A percentile compares a stretch with the other conserved stretches of the same genome.
These are phyloP conservation scores for Drosophila anomelani DNA, from an alignment of 2,888 invertebrate genomes.

Conservation along the genomic window DNA sequence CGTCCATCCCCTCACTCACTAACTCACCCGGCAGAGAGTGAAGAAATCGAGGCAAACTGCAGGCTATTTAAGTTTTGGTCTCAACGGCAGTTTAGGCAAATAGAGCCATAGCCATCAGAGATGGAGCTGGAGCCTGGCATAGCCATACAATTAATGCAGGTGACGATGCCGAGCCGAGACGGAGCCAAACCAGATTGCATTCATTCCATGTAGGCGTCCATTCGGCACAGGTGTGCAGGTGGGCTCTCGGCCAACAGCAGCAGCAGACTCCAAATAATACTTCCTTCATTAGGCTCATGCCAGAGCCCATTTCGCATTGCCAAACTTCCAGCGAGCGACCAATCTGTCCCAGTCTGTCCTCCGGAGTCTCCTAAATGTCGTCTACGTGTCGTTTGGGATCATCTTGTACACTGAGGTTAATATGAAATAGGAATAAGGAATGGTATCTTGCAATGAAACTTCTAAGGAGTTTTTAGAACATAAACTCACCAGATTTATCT, in stretches of 20 bases:
- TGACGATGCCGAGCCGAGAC: conserved; percentile 42
- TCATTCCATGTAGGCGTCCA: conserved; percentile 38
- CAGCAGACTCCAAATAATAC: conserved; percentile 31
- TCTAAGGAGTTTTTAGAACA: not conserved
- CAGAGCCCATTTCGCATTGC: conserved; percentile 20
- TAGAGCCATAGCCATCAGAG: conserved; percentile 32
- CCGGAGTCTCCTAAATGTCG: conserved; percentile 26
- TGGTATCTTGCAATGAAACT: not conserved
- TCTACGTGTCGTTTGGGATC: conserved; percentile 27
- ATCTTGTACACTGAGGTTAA: conserved; percentile 27
- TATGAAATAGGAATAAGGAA: not conserved
- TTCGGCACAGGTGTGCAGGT: conserved; percentile 45
- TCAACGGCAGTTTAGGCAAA: conserved; percentile 41
- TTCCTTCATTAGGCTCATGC: conserved; percentile 55
- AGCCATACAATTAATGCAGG: conserved; percentile 72
- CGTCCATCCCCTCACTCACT: not conserved
- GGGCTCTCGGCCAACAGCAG: conserved; percentile 31
- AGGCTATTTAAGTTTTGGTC: conserved; percentile 43
- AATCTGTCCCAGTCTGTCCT: conserved; percentile 28
- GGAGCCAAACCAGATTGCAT: conserved; percentile 36
- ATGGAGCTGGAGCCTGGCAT: conserved; percentile 16
- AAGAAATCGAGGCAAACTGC: conserved; percentile 17
- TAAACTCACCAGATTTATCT: no score
- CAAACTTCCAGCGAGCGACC: conserved; percentile 22
- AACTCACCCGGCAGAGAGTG: not conserved